phyloP scores from a whole-genome alignment of 2,113 vertebrate species.

The Oncorhynchus masou region DNA sequence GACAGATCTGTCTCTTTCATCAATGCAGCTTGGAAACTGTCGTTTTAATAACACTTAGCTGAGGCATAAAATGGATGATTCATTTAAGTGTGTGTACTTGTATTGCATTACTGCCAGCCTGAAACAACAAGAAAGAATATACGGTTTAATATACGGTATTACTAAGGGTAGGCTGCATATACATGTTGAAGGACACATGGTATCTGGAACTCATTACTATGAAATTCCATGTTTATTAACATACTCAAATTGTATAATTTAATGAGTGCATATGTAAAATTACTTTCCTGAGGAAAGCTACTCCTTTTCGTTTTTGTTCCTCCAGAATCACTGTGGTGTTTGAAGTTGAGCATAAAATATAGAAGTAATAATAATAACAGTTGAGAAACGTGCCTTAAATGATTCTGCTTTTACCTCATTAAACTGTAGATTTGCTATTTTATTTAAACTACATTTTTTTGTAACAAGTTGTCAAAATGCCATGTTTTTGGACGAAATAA shows the following conservation, averaged over 20 bases:
- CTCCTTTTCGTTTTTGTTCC: constrained; percentile 29
- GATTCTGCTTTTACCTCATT: constrained; percentile 68
- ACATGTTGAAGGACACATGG: constrained; percentile 34
- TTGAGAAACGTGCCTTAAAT: constrained; percentile 59
- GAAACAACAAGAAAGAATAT: constrained; percentile 40
- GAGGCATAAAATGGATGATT: constrained; percentile 58
- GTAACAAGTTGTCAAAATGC: constrained; percentile 64
- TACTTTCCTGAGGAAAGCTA: constrained; percentile 58
- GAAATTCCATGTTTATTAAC: constrained; percentile 61
- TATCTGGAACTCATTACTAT: constrained; percentile 53
- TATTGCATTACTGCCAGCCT: constrained; percentile 52
- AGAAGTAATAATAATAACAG: constrained; percentile 42
- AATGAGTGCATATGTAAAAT: constrained; percentile 46
- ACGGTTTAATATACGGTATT: constrained; percentile 36
- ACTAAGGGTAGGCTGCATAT: constrained; percentile 42
- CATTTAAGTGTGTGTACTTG: constrained; percentile 39
- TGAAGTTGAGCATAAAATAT: constrained; percentile 48
- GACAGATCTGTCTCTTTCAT: constrained; percentile 53
- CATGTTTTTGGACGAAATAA: constrained; percentile 64
- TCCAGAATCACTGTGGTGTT: constrained; percentile 41
- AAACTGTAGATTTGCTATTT: constrained; percentile 57
- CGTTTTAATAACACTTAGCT: constrained; percentile 18
- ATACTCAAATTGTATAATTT: constrained; percentile 56
- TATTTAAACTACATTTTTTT: constrained; percentile 67
- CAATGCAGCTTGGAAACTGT: constrained; percentile 29